Conservation (phyloP, 2,113 vertebrate species). For the Triplophysa dalaica region DNA sequence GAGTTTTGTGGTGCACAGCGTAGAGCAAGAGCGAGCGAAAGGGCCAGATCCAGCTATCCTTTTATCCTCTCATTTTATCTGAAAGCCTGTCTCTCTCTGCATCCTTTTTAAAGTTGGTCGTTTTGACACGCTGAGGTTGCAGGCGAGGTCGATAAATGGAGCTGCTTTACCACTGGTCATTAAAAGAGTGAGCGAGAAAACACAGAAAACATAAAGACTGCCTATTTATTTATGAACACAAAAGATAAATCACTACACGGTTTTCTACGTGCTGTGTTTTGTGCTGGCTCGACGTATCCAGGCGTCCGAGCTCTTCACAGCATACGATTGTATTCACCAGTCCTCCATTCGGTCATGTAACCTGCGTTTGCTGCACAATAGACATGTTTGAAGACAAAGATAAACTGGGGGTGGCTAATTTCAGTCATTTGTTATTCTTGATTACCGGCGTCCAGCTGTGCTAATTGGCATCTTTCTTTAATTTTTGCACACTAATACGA, state of each 20-base stretch:
- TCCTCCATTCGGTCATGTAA: slow-evolving; percentile 1
- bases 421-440: slow-evolving; percentile 35
- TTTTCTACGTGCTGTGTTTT: slow-evolving; percentile 4
- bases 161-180: slow-evolving; percentile 27
- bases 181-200: slow-evolving; percentile 42
- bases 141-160: slow-evolving; percentile 42
- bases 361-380: slow-evolving; percentile 32
- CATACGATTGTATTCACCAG: slow-evolving; percentile 32
- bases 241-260: slow-evolving; percentile 32
- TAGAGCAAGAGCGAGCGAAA: slow-evolving; percentile 20
- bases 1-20: background rate
- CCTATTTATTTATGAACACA: slow-evolving; percentile 40
- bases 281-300: slow-evolving; percentile 14
- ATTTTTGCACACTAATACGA: slow-evolving; percentile 36
- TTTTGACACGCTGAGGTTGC: slow-evolving; percentile 3
- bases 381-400: slow-evolving; percentile 23
- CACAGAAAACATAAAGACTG: slow-evolving; percentile 36
- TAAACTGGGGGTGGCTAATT: slow-evolving; percentile 34
- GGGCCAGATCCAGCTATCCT: slow-evolving; percentile 23
- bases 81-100: slow-evolving; percentile 22
- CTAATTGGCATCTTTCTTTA: slow-evolving; percentile 49
- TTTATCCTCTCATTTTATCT: slow-evolving; percentile 43
- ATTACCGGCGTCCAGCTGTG: slow-evolving; percentile 47
- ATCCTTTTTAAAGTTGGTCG: slow-evolving; percentile 24
- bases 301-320: slow-evolving; percentile 30